phyloP scores from a whole-genome alignment of 2,113 vertebrate species.

The Glaucidium brasilianum region DNA sequence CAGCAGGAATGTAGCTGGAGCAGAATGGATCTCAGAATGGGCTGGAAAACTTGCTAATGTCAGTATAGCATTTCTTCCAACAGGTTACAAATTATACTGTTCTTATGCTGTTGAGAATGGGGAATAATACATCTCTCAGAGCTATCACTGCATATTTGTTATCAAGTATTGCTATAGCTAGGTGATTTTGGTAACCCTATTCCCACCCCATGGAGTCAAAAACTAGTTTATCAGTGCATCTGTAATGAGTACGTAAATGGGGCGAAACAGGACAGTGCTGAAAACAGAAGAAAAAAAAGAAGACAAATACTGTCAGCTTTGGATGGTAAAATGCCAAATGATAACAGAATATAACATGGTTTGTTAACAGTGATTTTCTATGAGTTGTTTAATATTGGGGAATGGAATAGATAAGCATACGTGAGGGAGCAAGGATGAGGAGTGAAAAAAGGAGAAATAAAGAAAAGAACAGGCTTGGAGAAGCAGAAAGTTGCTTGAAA shows the following conservation, averaged over 20 bases:
- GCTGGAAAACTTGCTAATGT: background rate
- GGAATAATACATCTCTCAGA: slow-evolving; percentile 22
- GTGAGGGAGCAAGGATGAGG: background rate
- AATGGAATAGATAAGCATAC: slow-evolving; percentile 14
- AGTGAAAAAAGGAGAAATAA: background rate
- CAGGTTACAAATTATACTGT: background rate
- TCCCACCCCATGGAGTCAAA: slow-evolving; percentile 23
- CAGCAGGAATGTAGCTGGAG: background rate
- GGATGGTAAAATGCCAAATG: slow-evolving; percentile 26
- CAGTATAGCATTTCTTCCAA: background rate
- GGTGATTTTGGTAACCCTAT: slow-evolving; percentile 45
- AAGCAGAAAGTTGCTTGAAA: slow-evolving; percentile 2
- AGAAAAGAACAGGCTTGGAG: background rate
- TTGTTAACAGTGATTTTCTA: slow-evolving; percentile 27
- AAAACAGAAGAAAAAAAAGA: slow-evolving; percentile 24
- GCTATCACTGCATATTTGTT: slow-evolving; percentile 40
- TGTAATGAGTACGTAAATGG: slow-evolving; percentile 30
- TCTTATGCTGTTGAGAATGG: background rate
- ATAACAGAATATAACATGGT: slow-evolving; percentile 41
- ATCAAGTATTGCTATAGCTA: slow-evolving; percentile 36
- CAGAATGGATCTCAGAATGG: background rate
- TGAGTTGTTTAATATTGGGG: background rate
- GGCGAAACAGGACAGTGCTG: background rate
- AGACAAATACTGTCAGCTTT: background rate
- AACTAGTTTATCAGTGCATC: slow-evolving; percentile 46